Percentiles rank a stretch among this genome's conserved stretches.
Conservation (phyloP, 2,113 vertebrate species). For the Mionectes macconnelli region DNA sequence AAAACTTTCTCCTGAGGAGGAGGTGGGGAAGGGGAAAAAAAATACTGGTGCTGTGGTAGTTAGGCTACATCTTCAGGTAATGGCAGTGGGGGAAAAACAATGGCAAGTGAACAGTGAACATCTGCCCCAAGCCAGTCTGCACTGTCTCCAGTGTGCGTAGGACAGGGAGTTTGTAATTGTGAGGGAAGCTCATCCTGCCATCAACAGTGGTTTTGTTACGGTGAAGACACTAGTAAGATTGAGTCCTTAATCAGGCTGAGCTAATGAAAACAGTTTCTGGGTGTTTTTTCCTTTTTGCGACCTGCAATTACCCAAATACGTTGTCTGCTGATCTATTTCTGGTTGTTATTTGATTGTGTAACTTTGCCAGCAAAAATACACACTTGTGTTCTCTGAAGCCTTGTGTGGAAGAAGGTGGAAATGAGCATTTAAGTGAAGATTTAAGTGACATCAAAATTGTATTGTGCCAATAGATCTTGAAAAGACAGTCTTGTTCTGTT, state of each 20-base stretch:
- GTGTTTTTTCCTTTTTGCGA: not conserved
- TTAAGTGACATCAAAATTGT: not conserved
- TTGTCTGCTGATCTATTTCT: not conserved
- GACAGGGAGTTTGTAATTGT: not conserved
- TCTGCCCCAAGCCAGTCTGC: not conserved
- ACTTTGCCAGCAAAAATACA: not conserved
- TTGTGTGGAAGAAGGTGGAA: not conserved
- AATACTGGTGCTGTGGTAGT: not conserved
- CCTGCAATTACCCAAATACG: not conserved
- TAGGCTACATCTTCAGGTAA: not conserved
- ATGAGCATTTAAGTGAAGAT: not conserved
- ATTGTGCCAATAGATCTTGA: not conserved
- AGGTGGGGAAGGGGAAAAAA: not conserved
- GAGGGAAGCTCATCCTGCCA: not conserved
- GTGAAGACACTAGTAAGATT: not conserved
- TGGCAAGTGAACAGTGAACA: rapidly evolving
- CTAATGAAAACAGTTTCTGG: not conserved
- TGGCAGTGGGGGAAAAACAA: not conserved
- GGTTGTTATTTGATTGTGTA: not conserved
- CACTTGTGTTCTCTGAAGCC: not conserved
- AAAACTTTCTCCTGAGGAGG: not conserved
- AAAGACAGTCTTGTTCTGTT: not conserved
- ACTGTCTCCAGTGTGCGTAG: not conserved
- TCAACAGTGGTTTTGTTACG: not conserved
- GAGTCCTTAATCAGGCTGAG: not conserved